Base-by-base conservation (phyloP, 2,113 vertebrate species). In the Addax nasomaculatus region DNA sequence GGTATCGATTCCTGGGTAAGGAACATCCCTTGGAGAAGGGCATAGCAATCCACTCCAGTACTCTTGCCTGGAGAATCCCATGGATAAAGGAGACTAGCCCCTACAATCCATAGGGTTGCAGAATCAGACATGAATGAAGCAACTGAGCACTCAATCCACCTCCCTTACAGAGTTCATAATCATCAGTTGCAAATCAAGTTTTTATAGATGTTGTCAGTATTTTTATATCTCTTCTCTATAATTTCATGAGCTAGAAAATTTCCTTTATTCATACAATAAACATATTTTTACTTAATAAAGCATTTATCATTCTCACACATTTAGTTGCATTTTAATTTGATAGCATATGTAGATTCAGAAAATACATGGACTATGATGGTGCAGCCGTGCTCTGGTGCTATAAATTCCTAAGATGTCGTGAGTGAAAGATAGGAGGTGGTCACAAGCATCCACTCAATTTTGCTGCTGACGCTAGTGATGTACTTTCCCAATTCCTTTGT, bases 321-420 rank as follows among this genome's bases (percentile, higher is more conserved):
- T 90, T 51, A 86, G n/a, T n/a, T 90, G 43, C 0, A 1, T 90
- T 93, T 85, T 57, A 16, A 84, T 79, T 90, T 49, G 29, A 19
- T 49, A 57, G n/a, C 16, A 76, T 64, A 36, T 30, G 16, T 53
- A 67, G 39, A 86, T 45, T 67, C 1, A 49, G 62, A 79, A 76
- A 39, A 70, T 29, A 81, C 64, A 45, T 80, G 27, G 19, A 49
- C 64, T 84, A 17, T 9, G 36, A 12, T 84, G 8, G 8, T 15
- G 13, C 14, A 53, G 36, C 2, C 6, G 0, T 27, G 2, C 7
- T 30, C 27, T 58, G 12, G 6, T 21, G 2, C 5, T 25, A 33
- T 70, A 53, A 49, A 55, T 73, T 94, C 29, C 70, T 55, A 15
- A 87, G 29, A 14, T 60, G 3, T 29, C 30, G 3, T 60, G 17